Percentiles rank a stretch among this genome's conserved stretches.
phyloP scores from a whole-genome alignment of 2,113 vertebrate genomes.

The Reinhardtius hippoglossoides region DNA sequence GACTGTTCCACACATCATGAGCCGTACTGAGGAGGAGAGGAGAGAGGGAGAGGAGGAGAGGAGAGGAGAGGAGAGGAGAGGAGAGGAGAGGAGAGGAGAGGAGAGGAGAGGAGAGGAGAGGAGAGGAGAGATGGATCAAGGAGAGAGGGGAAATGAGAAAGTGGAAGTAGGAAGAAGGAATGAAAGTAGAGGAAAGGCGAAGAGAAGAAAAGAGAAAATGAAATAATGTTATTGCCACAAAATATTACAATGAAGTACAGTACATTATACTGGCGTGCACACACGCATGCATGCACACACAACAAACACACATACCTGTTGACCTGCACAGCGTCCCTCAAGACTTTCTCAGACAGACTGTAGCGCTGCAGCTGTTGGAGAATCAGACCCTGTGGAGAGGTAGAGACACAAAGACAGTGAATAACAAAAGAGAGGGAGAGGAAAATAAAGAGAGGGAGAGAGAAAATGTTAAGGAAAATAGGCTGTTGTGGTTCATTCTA shows the following conservation, averaged over 20 bases:
- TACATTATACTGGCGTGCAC: not conserved
- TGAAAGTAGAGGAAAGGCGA: not conserved
- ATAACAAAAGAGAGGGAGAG: not conserved
- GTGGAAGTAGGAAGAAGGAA: not conserved
- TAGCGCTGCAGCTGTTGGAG: constrained; percentile 95
- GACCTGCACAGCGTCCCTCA: constrained; percentile 95
- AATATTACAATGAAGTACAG: not conserved
- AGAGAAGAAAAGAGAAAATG: not conserved
- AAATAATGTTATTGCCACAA: not conserved
- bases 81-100: not conserved
- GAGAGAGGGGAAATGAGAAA: too few relatives aligned
- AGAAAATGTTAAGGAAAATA: too few relatives aligned
- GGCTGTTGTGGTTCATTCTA: too few relatives aligned
- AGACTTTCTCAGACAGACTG: constrained; percentile 95
- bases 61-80: not conserved
- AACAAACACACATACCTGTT: constrained; percentile 80
- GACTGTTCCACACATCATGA: constrained; percentile 96
- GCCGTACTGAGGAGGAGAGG: constrained; percentile 83
- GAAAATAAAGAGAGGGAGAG: not conserved
- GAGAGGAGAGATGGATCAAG: too few relatives aligned
- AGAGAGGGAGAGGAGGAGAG: not conserved
- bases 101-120: not conserved
- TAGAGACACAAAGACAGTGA: not conserved
- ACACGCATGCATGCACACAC: not conserved
- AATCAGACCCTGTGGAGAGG: constrained; percentile 88